Evolutionary conservation across 2,888 invertebrate species (phyloP), one percentile per base, ranked within the genome.

Genomic region (Gisinianus flammeolus): DNA sequence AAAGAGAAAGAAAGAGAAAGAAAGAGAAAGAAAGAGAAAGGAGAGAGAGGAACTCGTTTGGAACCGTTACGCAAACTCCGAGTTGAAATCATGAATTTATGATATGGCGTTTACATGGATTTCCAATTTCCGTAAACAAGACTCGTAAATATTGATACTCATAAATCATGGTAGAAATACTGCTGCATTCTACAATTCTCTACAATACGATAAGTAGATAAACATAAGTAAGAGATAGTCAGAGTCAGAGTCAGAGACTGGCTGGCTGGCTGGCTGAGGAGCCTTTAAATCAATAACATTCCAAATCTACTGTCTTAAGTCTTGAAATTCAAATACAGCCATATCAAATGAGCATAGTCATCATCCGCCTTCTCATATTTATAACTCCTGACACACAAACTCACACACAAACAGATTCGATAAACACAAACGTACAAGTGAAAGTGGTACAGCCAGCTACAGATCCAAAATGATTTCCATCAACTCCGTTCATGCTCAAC

Each of bases 121-220:
- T 62, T 62, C 62, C 62, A 62, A 62, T 62, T 62, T 62, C 62
- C 62, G 26, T 62, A 62, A 62, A 62, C 62, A 62, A 62, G 62
- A 22, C 28, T 24, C 62, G 2, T 22, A 58, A 24, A 58, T 58
- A 58, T 58, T n/a, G 22, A 58, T 62, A 62, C 8, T 24, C 62
- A 26, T 62, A 62, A 62, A 62, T 62, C 62, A 62, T 62, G 16
- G 22, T 28, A 19, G 44, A 62, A 62, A 62, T 62, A 62, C 26
- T 26, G 24, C 26, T 62, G 28, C 28, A 26, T 62, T 26, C 28
- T 54, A 19, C 62, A 62, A 62, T 62, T 22, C 62, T 62, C 10
- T 16, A 62, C 62, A 26, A 62, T 62, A 62, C 28, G 62, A 62
- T 62, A 62, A 62, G 10, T 26, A 62, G 62, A 62, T 62, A 62